Evolutionary conservation across 2,888 invertebrate species (phyloP).

Genomic region (Bombylius major): DNA sequence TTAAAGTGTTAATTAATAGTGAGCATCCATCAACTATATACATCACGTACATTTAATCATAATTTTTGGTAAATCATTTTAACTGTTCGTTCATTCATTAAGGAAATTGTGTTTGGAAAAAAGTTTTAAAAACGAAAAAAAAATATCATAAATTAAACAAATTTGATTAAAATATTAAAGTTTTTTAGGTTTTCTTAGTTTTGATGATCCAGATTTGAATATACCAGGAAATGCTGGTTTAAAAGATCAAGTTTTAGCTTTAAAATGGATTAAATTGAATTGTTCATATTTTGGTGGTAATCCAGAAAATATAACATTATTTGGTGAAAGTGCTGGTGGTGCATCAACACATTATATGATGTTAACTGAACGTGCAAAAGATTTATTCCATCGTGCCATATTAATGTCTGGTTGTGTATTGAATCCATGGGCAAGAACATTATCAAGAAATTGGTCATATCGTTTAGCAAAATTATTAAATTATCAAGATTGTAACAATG

Average conservation of each 20-base stretch:
- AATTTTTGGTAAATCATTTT: too few species aligned
- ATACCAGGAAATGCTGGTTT: conserved; percentile 43
- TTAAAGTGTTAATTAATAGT: too few species aligned
- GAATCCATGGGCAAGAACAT: conserved; percentile 29
- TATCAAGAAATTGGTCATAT: conserved; percentile 25
- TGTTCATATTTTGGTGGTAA: conserved; percentile 40
- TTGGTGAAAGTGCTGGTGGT: conserved; percentile 43
- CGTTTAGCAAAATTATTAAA: conserved; percentile 32
- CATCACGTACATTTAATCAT: too few species aligned
- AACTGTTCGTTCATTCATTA: too few species aligned
- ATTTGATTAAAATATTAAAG: too few species aligned
- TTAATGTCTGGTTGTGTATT: conserved; percentile 31
- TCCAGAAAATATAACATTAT: conserved; percentile 39
- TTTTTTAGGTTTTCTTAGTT: conserved; percentile 37
- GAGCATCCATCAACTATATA: too few species aligned
- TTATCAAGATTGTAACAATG: conserved; percentile 28
- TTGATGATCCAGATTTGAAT: conserved; percentile 36
- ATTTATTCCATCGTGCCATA: conserved; percentile 32
- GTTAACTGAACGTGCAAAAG: conserved; percentile 38
- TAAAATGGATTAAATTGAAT: conserved; percentile 41
- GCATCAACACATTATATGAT: conserved; percentile 39
- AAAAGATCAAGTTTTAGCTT: conserved; percentile 41
- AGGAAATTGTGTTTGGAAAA: too few species aligned
- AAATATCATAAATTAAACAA: too few species aligned
- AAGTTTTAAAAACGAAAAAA: too few species aligned